Percentiles rank a stretch among this genome's conserved stretches.
Conservation (phyloP, 2,888 invertebrate genomes). For the Blastobasis adustella region DNA sequence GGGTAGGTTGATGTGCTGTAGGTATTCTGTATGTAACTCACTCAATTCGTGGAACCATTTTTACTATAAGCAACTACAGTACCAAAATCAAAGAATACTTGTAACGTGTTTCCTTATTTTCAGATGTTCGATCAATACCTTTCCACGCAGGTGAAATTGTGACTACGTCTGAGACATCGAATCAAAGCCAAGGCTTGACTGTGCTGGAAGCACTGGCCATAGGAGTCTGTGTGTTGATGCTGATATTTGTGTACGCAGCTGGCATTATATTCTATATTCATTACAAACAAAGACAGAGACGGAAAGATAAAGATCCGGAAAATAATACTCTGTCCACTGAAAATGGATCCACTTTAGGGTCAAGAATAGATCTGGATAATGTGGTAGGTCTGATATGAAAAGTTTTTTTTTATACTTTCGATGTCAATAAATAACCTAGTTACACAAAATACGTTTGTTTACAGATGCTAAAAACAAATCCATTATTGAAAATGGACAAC, state of each 20-base stretch:
- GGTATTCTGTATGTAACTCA: too few species aligned
- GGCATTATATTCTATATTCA: constrained; percentile 89
- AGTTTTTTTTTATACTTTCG: not conserved
- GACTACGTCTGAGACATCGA: constrained; percentile 55
- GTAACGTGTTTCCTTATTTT: constrained; percentile 11
- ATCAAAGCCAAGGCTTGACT: constrained; percentile 77
- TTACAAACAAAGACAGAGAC: constrained; percentile 79
- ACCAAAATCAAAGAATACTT: too few species aligned
- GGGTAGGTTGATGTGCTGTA: too few species aligned
- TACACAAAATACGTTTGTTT: constrained; percentile 16
- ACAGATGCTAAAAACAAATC: constrained; percentile 63
- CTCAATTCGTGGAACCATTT: too few species aligned
- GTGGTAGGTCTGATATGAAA: constrained; percentile 37
- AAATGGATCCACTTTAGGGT: constrained; percentile 49
- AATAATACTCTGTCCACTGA: constrained; percentile 49
- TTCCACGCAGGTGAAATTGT: constrained; percentile 79
- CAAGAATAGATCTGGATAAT: constrained; percentile 59
- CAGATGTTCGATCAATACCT: constrained; percentile 86
- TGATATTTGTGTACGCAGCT: constrained; percentile 88
- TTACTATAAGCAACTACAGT: too few species aligned
- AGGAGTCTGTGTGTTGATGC: constrained; percentile 84
- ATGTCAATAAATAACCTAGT: not conserved
- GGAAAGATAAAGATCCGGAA: constrained; percentile 60
- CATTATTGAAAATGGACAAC: constrained; percentile 48
- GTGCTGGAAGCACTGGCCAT: constrained; percentile 88